These are phyloP conservation scores for Cephus pulcher DNA, from an alignment of 2,888 invertebrate species.

Conservation along the genomic window DNA sequence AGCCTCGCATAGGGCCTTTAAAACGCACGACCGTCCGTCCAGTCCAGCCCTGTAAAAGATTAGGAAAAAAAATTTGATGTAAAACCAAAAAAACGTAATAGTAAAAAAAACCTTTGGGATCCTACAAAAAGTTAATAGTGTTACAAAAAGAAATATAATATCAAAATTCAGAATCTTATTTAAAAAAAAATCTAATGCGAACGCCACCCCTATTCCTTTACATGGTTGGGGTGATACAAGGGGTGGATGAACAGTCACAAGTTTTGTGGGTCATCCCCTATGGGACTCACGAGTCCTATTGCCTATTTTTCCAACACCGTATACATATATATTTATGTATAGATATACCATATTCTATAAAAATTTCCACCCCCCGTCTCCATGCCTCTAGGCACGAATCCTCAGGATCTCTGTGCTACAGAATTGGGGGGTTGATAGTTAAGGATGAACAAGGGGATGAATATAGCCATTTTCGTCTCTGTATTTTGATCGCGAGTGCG, in stretches of 20 bases:
- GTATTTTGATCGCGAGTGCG: not conserved
- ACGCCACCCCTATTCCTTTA: not conserved
- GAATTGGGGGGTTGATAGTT: not conserved
- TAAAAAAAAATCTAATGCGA: not conserved
- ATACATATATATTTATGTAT: not conserved
- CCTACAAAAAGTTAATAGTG: not conserved
- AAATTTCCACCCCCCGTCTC: slow-evolving; percentile 31
- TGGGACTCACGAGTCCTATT: slow-evolving; percentile 1
- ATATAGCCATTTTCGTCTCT: not conserved
- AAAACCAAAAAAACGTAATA: not conserved
- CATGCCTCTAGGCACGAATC: slow-evolving; percentile 17
- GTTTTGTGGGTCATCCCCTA: not conserved
- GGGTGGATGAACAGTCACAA: not conserved
- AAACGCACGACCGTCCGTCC: slow-evolving; percentile 77
- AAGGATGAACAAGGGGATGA: not conserved
- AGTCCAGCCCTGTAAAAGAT: slow-evolving; percentile 76
- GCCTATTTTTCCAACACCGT: not conserved
- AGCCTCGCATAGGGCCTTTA: slow-evolving; percentile 80
- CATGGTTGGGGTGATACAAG: not conserved
- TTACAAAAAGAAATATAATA: not conserved
- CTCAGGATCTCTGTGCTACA: not conserved
- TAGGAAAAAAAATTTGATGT: not conserved
- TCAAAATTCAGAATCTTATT: not conserved
- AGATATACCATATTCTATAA: slow-evolving; percentile 27
- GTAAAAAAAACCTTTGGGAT: not conserved